phyloP scores from a whole-genome alignment of 2,888 invertebrate species.

The Reticulitermes lucifugus region DNA sequence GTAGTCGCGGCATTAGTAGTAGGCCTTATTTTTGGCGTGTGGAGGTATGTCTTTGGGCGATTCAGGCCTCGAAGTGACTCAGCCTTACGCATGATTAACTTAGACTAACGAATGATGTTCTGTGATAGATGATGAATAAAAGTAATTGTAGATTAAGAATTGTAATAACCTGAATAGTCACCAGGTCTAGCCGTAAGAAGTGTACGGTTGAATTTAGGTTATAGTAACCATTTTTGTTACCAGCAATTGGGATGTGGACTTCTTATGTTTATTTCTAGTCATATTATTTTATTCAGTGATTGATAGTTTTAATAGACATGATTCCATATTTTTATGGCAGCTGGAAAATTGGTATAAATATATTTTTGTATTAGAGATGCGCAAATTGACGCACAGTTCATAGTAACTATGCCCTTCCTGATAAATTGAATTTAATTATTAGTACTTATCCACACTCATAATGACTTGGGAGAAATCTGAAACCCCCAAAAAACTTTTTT shows the following conservation, averaged over 20 bases:
- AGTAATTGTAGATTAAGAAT: not conserved
- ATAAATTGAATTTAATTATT: too few relatives aligned
- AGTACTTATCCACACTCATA: too few relatives aligned
- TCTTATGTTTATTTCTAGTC: not conserved
- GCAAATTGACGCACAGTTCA: too few relatives aligned
- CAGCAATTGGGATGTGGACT: not conserved
- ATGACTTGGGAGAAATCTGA: too few relatives aligned
- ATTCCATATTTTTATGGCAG: too few relatives aligned
- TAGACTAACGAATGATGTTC: not conserved
- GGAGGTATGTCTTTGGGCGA: slow-evolving; percentile 16
- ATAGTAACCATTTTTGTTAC: not conserved
- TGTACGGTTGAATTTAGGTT: not conserved
- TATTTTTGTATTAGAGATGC: too few relatives aligned
- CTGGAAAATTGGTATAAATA: too few relatives aligned
- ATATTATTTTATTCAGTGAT: not conserved
- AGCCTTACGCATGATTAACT: not conserved
- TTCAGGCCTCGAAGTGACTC: not conserved
- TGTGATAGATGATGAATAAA: not conserved
- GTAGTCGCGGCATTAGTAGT: not conserved
- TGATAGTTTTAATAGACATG: not conserved
- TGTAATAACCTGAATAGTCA: not conserved
- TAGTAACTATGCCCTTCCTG: too few relatives aligned
- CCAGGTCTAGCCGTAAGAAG: not conserved
- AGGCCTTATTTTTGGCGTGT: not conserved
- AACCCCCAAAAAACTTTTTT: too few relatives aligned